These are phyloP conservation scores for Calliphora vicina DNA, from an alignment of 1,140 invertebrate genomes.

Conservation along the genomic window DNA sequence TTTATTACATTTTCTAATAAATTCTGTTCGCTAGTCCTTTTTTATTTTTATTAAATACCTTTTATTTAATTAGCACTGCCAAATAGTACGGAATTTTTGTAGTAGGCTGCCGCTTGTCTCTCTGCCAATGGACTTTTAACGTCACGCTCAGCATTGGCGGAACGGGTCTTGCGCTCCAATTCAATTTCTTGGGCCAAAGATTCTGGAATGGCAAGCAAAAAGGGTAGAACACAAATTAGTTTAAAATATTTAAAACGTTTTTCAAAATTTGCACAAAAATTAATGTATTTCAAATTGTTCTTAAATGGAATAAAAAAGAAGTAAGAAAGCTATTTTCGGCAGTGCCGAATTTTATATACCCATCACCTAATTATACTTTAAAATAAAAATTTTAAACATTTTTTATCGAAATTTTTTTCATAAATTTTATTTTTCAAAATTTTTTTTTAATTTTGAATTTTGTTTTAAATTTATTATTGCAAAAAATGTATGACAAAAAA, in stretches of 20 bases:
- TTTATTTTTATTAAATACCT: neutral
- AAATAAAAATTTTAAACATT: no score
- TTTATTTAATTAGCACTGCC: slow-evolving; percentile 73
- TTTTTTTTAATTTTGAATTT: no score
- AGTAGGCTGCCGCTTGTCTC: slow-evolving; percentile 72
- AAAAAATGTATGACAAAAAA: no score
- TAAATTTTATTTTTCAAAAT: no score
- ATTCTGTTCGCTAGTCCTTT: neutral
- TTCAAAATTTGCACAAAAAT: no score
- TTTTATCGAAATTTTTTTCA: no score
- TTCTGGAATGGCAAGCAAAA: slow-evolving; percentile 69
- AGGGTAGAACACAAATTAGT: slow-evolving; percentile 14
- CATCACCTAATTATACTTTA: no score
- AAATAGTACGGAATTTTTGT: slow-evolving; percentile 86
- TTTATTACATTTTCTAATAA: neutral
- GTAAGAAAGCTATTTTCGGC: no score
- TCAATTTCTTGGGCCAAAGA: slow-evolving; percentile 84
- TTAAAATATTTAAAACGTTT: no score
- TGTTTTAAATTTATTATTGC: no score
- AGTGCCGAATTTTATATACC: no score
- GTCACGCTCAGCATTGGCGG: slow-evolving; percentile 79
- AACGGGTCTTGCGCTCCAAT: slow-evolving; percentile 82
- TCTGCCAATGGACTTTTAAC: slow-evolving; percentile 86
- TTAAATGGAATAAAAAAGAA: neutral
- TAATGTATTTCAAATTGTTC: neutral